Evolutionary conservation across 2,888 invertebrate genomes (phyloP).

Genomic region (Bruchidius siliquastri): DNA sequence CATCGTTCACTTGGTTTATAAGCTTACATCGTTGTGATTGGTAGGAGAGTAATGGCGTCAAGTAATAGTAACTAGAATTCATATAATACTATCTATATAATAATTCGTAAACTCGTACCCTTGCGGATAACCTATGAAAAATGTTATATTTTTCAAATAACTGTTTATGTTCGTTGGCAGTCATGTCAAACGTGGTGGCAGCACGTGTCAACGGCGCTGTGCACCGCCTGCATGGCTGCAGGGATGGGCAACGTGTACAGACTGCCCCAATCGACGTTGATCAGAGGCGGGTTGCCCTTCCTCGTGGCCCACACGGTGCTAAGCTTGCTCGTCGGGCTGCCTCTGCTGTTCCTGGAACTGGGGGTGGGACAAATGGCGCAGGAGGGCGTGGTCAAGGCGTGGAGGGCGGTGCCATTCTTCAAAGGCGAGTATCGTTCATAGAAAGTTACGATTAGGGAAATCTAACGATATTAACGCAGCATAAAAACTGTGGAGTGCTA

Average conservation of each 20-base stretch:
- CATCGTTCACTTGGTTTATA: too few relatives aligned
- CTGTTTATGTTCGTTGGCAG: constrained; percentile 32
- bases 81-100: too few relatives aligned
- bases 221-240: constrained; percentile 55
- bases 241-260: constrained; percentile 57
- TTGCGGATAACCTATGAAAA: too few relatives aligned
- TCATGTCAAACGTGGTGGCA: constrained; percentile 44
- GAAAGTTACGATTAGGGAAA: too few relatives aligned
- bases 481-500: too few relatives aligned
- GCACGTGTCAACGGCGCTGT: constrained; percentile 46
- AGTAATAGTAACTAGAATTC: too few relatives aligned
- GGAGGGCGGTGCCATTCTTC: constrained; percentile 63
- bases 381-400: constrained; percentile 60
- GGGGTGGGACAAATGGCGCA: constrained; percentile 62
- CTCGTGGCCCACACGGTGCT: constrained; percentile 51
- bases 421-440: constrained; percentile 49
- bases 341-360: constrained; percentile 57
- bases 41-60: too few relatives aligned
- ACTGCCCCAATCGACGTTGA: constrained; percentile 55
- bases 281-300: constrained; percentile 57
- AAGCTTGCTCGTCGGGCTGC: constrained; percentile 52
- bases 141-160: too few relatives aligned
- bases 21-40: too few relatives aligned
- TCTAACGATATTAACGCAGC: too few relatives aligned
- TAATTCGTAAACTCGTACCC: too few relatives aligned